Conservation (phyloP, 2,113 vertebrate species). For the Eleginops maclovinus region DNA sequence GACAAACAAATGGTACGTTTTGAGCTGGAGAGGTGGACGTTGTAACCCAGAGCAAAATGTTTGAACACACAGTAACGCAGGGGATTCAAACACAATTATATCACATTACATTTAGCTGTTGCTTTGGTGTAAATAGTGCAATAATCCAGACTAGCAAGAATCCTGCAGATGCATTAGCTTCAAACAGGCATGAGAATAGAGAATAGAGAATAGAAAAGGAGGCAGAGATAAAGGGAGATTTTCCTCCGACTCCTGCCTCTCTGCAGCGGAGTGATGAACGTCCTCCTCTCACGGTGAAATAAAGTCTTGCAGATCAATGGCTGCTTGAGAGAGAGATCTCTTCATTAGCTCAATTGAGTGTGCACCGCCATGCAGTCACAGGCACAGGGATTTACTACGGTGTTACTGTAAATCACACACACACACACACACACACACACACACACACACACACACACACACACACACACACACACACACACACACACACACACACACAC, state of each 20-base stretch:
- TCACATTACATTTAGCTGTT: constrained; percentile 1
- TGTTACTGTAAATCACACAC: constrained; percentile 52
- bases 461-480: constrained; percentile 24
- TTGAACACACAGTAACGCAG: constrained; percentile 13
- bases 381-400: constrained; percentile 42
- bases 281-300: constrained; percentile 27
- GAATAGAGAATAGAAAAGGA: neutral
- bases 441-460: constrained; percentile 17
- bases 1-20: constrained; percentile 9
- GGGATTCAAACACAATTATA: constrained; percentile 37
- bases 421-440: constrained; percentile 23
- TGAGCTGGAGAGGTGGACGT: constrained; percentile 2
- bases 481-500: constrained; percentile 34
- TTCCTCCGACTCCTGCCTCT: constrained; percentile 26
- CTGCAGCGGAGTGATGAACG: constrained; percentile 59
- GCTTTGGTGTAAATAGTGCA: too few relatives aligned
- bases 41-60: constrained; percentile 6
- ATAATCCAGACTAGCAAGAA: too few relatives aligned
- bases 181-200: neutral
- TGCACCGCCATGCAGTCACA: constrained; percentile 38
- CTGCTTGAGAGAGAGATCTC: constrained; percentile 55
- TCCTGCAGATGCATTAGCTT: too few relatives aligned
- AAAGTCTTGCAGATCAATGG: constrained; percentile 65
- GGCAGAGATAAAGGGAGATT: constrained; percentile 21
- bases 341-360: constrained; percentile 70